Evolutionary conservation across 2,888 invertebrate species (phyloP).

Genomic region (Aphodius sticticus): DNA sequence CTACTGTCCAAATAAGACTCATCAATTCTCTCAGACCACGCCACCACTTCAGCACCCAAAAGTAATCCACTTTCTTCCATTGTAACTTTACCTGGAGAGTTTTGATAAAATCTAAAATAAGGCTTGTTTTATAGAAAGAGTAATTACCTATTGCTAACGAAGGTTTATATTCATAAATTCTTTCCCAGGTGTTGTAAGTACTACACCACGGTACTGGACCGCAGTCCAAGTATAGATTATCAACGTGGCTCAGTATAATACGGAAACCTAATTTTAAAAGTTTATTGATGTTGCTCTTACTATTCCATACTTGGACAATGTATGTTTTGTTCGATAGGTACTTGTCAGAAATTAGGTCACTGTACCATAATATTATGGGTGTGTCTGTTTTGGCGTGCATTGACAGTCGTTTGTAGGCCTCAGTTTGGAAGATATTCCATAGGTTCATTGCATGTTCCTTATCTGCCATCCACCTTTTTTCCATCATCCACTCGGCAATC

Average conservation of each 20-base stretch:
- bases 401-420: conserved; percentile 66
- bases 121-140: neutral
- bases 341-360: conserved; percentile 73
- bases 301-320: conserved; percentile 20
- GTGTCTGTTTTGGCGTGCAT: conserved; percentile 61
- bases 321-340: conserved; percentile 52
- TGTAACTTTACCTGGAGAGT: neutral
- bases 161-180: conserved; percentile 74
- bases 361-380: conserved; percentile 82
- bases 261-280: conserved; percentile 76
- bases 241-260: conserved; percentile 85
- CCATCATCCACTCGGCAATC: conserved; percentile 73
- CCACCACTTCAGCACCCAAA: conserved; percentile 76
- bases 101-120: too few species aligned
- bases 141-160: neutral
- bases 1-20: conserved; percentile 71
- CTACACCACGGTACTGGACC: conserved; percentile 82
- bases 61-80: conserved; percentile 49
- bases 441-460: conserved; percentile 68
- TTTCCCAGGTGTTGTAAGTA: conserved; percentile 90
- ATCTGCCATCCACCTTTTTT: conserved; percentile 40
- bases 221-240: conserved; percentile 86
- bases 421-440: conserved; percentile 78
- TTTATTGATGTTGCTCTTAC: conserved; percentile 72
- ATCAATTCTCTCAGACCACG: conserved; percentile 87